Evolutionary conservation across 2,888 invertebrate species (phyloP), one percentile per base, ranked within the genome.

Genomic region (Cerceris rybyensis): DNA sequence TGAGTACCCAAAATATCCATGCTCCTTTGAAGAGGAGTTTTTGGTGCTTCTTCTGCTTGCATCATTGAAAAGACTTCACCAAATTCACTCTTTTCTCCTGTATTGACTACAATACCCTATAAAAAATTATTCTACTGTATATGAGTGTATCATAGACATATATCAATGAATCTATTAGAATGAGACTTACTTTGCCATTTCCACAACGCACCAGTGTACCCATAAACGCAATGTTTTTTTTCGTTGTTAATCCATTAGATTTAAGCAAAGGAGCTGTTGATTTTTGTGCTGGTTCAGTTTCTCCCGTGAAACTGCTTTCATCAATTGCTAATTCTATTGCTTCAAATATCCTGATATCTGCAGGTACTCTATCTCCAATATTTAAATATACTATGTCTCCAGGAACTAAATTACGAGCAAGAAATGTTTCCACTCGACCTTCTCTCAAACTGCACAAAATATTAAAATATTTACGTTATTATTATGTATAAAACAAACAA

Each of bases 1-100:
- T 99, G 99, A 6, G 98, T 96, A 0, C 99, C 99, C 54, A 99
- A 94, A 66, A 96, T 96, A 90, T 99, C 99, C 99, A 99, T 99
- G 60, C 98, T 98, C 90, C 97, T 96, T 93, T 99, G 99, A 9
- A 99, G 94, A 0, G 99, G 99, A 0, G 99, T 99, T 93, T 99
- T 99, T 0, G 99, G 99, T 0, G 99, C 96, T 92, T 99, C 99
- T 92, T 99, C 99, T 2, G 97, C 97, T 93, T 98, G 97, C 99
- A 99, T 99, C 98, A 99, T 98, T 84, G 97, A 97, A 93, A 99
- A 99, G 61, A 99, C 97, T 93, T 99, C 98, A 1, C 99, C 99
- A 93, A 99, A 99, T 91, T 99, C 98, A 54, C 99, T 99, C 78
- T 98, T 97, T 86, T 97, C 97, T 0, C 98, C 99, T 0, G 98